phyloP scores from a whole-genome alignment of 2,113 vertebrate species.

The Patagioenas fasciata region DNA sequence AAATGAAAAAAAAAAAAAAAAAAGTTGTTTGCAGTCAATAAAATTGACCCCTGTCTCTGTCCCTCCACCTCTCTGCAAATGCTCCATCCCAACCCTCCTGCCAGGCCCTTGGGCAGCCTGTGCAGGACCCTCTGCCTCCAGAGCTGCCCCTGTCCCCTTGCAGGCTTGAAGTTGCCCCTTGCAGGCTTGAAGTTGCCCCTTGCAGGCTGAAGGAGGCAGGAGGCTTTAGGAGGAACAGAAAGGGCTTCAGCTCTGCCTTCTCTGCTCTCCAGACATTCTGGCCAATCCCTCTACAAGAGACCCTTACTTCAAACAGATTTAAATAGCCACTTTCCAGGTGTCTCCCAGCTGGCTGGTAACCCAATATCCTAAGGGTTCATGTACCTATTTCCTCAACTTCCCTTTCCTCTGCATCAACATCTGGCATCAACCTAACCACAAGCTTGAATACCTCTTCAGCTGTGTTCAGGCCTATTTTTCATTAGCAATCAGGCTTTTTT shows the following conservation, averaged over 20 bases:
- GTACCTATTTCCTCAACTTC: conserved; percentile 56
- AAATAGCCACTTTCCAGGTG: conserved; percentile 25
- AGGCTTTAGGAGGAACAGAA: neutral
- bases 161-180: neutral
- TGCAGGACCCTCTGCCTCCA: neutral
- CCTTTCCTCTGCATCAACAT: conserved; percentile 49
- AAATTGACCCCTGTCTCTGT: neutral
- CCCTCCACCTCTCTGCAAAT: fast-evolving
- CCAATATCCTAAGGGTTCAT: conserved; percentile 51
- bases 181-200: neutral
- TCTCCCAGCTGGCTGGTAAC: conserved; percentile 57
- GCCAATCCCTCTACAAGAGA: neutral
- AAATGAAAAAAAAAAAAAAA: neutral
- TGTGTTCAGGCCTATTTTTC: conserved; percentile 2
- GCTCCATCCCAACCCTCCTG: fast-evolving
- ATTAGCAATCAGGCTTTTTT: neutral
- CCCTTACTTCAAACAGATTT: conserved; percentile 39
- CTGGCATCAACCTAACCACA: conserved; percentile 26
- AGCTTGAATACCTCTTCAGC: conserved; percentile 2
- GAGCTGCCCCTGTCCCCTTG: too few relatives aligned
- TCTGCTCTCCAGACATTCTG: neutral
- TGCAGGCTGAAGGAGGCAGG: neutral
- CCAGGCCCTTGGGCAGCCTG: neutral
- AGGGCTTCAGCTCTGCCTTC: neutral
- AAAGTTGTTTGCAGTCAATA: fast-evolving